Evolutionary conservation across 2,888 invertebrate genomes (phyloP).

Genomic region (Tipula lateralis): DNA sequence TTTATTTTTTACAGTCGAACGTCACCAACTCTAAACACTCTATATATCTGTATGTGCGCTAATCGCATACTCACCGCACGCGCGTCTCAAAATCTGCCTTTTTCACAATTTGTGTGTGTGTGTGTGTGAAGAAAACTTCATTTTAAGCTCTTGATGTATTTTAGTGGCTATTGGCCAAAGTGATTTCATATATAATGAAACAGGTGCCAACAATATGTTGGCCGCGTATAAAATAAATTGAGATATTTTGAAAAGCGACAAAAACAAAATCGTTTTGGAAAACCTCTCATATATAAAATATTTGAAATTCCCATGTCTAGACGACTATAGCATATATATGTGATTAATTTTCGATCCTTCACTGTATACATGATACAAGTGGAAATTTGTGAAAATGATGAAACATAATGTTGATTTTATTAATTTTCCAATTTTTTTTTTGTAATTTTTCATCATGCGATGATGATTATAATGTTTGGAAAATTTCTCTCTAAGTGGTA

Average conservation of each 20-base stretch:
- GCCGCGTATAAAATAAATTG: not conserved
- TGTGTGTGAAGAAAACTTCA: no score
- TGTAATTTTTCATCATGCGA: not conserved
- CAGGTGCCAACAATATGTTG: not conserved
- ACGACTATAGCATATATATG: not conserved
- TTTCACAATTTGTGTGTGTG: no score
- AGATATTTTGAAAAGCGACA: not conserved
- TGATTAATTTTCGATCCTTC: not conserved
- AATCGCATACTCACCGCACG: not conserved
- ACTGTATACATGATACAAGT: not conserved
- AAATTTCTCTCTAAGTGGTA: not conserved
- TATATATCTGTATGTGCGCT: no score
- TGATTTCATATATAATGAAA: not conserved
- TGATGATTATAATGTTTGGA: not conserved
- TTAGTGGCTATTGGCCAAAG: not conserved
- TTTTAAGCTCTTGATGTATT: not conserved
- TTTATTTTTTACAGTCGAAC: not conserved
- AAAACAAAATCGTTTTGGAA: not conserved
- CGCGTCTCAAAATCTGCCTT: not conserved
- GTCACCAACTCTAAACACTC: no score
- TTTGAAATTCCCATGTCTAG: not conserved
- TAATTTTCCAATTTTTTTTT: not conserved
- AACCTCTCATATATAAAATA: not conserved
- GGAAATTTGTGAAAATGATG: slow-evolving; percentile 1
- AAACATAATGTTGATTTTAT: not conserved